Base-by-base conservation (phyloP, 2,888 invertebrate genomes). In the Oxycera nigricornis region DNA sequence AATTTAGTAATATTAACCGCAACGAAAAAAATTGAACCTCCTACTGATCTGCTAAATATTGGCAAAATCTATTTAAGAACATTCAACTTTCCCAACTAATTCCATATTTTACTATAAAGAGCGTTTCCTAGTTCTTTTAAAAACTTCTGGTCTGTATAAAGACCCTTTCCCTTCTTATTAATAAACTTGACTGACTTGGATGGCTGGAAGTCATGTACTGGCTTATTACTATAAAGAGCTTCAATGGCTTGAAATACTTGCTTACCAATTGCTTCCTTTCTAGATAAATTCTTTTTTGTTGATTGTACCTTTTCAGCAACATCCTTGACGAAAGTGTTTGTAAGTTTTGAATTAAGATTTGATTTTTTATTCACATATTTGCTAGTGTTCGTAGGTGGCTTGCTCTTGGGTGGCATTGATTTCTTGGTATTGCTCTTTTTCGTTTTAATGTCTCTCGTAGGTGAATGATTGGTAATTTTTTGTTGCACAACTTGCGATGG, bases 251-350 rank as follows among this genome's bases (percentile, higher is more conserved):
- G 62, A 20, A 35, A 35, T 3, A 62, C 62, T 14, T 35, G 62
- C 11, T 20, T 62, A 11, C 4, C 62, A 14, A 35, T 62, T n/a
- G 26, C 35, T n/a, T 62, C 62, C 35, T 62, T 62, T n/a, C 39
- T 31, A n/a, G 62, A 35, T 17, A 17, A 3, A 20, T 1, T 31
- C 2, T n/a, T 30, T 9, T 9, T 31, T 6, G 26, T 6, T 17
- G 26, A 20, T 17, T 35, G 14, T 4, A 62, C n/a, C 9, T 6
- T 62, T 2, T 62, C 39, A 39, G 20, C 35, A 62, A 62, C n/a
- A 20, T 62, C n/a, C 30, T 62, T 14, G 7, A 62, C 20, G 20
- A 62, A 62, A 9, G 35, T 20, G 20, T 62, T 35, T 1, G 62
- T 20, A 20, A 17, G 31, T 30, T 1, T 62, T 20, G 62, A 20